phyloP scores from a whole-genome alignment of 2,113 vertebrate genomes.

The Gopherus evgoodei region DNA sequence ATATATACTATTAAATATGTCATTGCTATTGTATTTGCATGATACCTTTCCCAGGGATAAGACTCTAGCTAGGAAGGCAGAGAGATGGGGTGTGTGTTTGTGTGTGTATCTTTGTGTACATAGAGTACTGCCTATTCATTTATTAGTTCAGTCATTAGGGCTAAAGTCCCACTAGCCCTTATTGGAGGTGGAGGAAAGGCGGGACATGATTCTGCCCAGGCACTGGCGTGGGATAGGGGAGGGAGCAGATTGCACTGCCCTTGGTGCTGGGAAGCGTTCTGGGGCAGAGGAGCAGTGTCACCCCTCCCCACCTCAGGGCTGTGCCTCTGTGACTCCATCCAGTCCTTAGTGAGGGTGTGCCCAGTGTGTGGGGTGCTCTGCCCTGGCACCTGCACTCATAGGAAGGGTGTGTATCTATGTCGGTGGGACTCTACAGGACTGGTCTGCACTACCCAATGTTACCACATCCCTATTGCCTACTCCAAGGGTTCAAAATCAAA shows the following conservation, averaged over 20 bases:
- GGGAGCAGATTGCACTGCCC: neutral
- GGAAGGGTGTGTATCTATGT: neutral
- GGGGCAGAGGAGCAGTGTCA: neutral
- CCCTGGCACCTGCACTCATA: neutral
- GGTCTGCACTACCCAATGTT: constrained; percentile 34
- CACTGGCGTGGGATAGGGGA: neutral
- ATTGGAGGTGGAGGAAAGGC: neutral
- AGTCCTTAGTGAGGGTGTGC: neutral
- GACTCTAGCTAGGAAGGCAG: neutral
- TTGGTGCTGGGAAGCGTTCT: neutral
- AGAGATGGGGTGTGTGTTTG: neutral
- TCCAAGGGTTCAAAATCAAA: constrained; percentile 59
- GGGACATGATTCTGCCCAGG: neutral
- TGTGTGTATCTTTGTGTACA: too few relatives aligned
- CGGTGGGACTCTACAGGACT: neutral
- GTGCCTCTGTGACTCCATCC: neutral
- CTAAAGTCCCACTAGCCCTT: too few relatives aligned
- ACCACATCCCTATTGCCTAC: neutral
- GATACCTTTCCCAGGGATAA: neutral
- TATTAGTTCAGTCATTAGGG: neutral
- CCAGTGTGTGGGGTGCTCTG: neutral
- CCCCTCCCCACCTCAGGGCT: neutral
- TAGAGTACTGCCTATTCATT: neutral
- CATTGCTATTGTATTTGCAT: neutral
- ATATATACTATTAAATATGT: neutral